Evolutionary conservation across 1,140 invertebrate species (phyloP), one percentile per base, ranked within the genome.

Genomic region (Drosophila chauvacae): DNA sequence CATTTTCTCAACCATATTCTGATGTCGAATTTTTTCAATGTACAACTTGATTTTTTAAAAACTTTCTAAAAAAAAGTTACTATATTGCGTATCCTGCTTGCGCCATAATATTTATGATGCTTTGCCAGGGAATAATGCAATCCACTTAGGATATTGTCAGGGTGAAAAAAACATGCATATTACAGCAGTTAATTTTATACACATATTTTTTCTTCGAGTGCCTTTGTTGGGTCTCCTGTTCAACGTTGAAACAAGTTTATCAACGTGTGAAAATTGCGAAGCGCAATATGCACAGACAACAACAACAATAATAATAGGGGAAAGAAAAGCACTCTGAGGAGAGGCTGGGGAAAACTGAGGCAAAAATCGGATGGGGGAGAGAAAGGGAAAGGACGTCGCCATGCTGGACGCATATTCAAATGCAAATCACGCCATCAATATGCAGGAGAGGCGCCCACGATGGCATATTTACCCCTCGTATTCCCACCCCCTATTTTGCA

Each of bases 341-440:
- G 35, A 18, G 65, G 33, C 16, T 13, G 20, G 16, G 4, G 30
- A 20, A 28, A 41, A 23, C 53, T 20, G 48, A 26, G 42, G 42
- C 41, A 2, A 72, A 61, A 42, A n/a, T 20, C n/a, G 62, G 18
- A 7, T n/a, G 23, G 16, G 18, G 6, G 26, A 42, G 53, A 18
- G 6, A 3, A 6, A 16, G 5, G 57, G 55, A 45, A 37, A 57
- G 65, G 20, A 56, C 70, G 53, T 66, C 64, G 66, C 74, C 80
- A 74, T 57, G 39, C 55, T 60, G 77, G 75, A 63, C 57, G 68
- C 81, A 90, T 85, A 90, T 90, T 90, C 86, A 90, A 90, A 90
- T 90, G 85, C 86, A 90, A 90, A 90, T 90, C 85, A 90, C 85
- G 81, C 83, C 85, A 90, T 90, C 81, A 90, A 90, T 90, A 90